Base-by-base conservation (phyloP, 2,888 invertebrate species). In the Axea sp. region DNA sequence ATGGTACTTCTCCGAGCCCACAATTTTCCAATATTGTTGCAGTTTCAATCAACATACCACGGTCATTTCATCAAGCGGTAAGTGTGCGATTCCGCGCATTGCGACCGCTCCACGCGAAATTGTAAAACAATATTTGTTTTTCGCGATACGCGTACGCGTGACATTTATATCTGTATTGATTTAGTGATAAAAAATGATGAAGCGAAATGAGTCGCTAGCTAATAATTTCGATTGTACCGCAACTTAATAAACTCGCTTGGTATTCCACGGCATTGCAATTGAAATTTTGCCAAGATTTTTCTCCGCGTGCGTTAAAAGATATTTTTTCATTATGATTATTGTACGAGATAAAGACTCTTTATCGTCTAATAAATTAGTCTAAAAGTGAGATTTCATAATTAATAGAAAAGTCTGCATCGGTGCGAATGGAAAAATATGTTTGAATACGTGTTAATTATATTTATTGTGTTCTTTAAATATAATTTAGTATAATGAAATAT, bases 31-130 rank as follows among this genome's bases (percentile, higher is more conserved):
- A 69, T 53, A 69, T 69, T 60, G 60, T 69, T 60, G 60, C 49
- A 55, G 62, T 64, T 71, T 71, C 62, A 71, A 62, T 71, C 62
- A 60, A 71, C 60, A 71, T 55, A 71, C 55, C 45, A 39, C 62
- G 55, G 55, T 30, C 60, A 62, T 71, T 69, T 69, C 60, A 69
- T 69, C 69, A 45, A 69, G 17, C 69, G 19, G 30, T 69, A 69
- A 69, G 69, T 59, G 68, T 53, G 39, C 60, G 53, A 45, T 49
- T 37, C 47, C 43, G 26, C 49, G 35, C 39, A 28, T 30, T 2
- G 28, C 47, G 8, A 9, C 26, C 45, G 15, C 26, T 55, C 26
- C 22, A 43, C 31, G 19, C 37, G 41, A 60, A 71, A 71, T 71
- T 62, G 62, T 71, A 55, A 71, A 62, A 62, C 55, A 71, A 71